Base-by-base conservation (phyloP, 2,797 vertebrate species). In the Micrastur ruficollis region DNA sequence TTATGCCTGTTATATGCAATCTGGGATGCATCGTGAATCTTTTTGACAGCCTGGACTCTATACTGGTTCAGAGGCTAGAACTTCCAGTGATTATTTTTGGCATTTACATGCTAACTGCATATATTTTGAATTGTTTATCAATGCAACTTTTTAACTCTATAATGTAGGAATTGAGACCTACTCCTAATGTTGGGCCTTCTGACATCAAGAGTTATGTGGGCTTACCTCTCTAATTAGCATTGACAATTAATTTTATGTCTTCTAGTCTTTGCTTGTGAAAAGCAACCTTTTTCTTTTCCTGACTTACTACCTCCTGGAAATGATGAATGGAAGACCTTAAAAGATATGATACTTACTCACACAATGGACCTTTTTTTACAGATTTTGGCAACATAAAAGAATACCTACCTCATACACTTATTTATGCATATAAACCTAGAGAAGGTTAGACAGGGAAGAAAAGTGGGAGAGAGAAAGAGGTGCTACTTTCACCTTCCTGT, bases 321-420 rank as follows among this genome's bases (percentile, higher is more conserved):
- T 97, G 98, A 75, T 97, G 98, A 94, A 97, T 98, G 61, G 95
- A 98, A 85, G 97, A 27, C 98, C 29, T 98, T 98, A 21, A 98
- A 96, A 83, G 95, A 98, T 70, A 97, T 82, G 32, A 96, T 97
- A 18, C 96, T 98, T 68, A 94, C 73, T 88, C 98, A 97, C 96
- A 97, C 94, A 9, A 86, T 96, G 63, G 97, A 98, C 26, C 97
- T 97, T 4, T 98, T 97, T 53, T 95, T 98, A 73, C 98, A 96
- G 95, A 98, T 98, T 97, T 86, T 98, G 90, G 97, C 97, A 96
- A 84, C 93, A 74, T 91, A 96, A 9, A 98, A 98, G 36, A 95
- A 98, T 44, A 18, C 26, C 2, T 52, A 34, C 10, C n/a, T 49
- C 53, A 32, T 0, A 20, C 14, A 14, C 8, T 76, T 49, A n/a